Evolutionary conservation across 1,140 invertebrate genomes (phyloP).

Genomic region (Sinonovacula constricta): DNA sequence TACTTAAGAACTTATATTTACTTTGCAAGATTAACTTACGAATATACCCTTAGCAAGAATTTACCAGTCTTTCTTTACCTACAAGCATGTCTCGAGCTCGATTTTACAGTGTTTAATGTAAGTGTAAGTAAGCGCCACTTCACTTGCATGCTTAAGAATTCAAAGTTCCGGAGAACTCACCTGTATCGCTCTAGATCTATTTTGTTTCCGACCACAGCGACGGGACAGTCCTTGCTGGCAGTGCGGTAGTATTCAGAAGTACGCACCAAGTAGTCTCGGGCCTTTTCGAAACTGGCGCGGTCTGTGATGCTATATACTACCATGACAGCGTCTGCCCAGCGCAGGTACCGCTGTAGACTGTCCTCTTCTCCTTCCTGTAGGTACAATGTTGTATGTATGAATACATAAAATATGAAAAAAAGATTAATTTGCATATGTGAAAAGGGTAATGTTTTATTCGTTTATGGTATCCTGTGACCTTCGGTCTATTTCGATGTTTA

Average conservation of each 20-base stretch:
- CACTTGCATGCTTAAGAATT: too few species aligned
- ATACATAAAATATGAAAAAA: too few species aligned
- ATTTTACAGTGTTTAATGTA: too few species aligned
- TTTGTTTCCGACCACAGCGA: conserved; percentile 79
- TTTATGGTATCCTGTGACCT: not conserved
- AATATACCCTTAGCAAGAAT: too few species aligned
- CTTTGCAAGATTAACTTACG: too few species aligned
- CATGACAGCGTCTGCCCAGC: conserved; percentile 79
- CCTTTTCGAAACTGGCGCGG: conserved; percentile 76
- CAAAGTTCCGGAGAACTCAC: too few species aligned
- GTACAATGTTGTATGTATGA: too few species aligned
- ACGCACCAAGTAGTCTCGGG: conserved; percentile 74
- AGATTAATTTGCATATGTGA: not conserved
- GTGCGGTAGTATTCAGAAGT: conserved; percentile 73
- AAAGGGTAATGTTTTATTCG: not conserved
- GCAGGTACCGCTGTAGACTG: conserved; percentile 77
- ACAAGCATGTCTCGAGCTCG: too few species aligned
- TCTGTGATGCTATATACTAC: conserved; percentile 79
- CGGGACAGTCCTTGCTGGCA: conserved; percentile 71
- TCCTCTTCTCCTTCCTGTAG: conserved; percentile 74
- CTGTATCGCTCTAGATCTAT: conserved; percentile 79
- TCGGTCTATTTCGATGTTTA: not conserved
- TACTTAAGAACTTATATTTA: too few species aligned
- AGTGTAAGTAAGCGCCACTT: too few species aligned
- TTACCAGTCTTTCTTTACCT: too few species aligned